phyloP scores from a whole-genome alignment of 2,888 invertebrate species.

The Drosophila flavopinicola region DNA sequence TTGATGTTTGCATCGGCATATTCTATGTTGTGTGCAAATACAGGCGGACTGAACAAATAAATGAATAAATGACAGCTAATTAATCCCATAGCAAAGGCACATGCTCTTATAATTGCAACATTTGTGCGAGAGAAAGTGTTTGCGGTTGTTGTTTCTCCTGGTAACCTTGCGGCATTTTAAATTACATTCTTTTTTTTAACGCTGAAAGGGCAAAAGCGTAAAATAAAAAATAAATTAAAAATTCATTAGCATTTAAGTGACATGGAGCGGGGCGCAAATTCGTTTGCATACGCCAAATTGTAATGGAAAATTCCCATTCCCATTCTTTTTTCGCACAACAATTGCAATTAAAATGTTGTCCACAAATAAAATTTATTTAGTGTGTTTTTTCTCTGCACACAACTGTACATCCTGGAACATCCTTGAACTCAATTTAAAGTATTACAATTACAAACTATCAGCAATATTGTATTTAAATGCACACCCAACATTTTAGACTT shows the following conservation, averaged over 20 bases:
- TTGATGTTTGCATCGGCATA: constrained; percentile 11
- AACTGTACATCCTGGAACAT: constrained; percentile 5
- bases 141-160: constrained; percentile 8
- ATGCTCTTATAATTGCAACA: background rate
- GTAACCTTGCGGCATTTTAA: constrained; percentile 65
- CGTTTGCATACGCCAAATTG: constrained; percentile 2
- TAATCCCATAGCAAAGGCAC: constrained; percentile 45
- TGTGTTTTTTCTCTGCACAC: constrained; percentile 7
- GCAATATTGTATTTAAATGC: too few species aligned
- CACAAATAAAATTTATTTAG: constrained; percentile 24
- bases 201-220: constrained; percentile 40
- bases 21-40: constrained; percentile 3
- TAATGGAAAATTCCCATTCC: background rate
- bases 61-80: constrained; percentile 72
- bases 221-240: constrained; percentile 65
- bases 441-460: too few species aligned
- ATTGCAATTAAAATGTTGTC: constrained; percentile 38
- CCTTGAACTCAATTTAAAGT: background rate
- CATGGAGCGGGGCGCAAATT: constrained; percentile 20
- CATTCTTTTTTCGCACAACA: constrained; percentile 12
- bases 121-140: constrained; percentile 16
- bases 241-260: constrained; percentile 62
- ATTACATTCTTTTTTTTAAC: constrained; percentile 51
- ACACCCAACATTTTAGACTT: too few species aligned
- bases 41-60: constrained; percentile 53